Evolutionary conservation across 2,888 invertebrate species (phyloP), one percentile per base, ranked within the genome.

Genomic region (Heliconius aoede): DNA sequence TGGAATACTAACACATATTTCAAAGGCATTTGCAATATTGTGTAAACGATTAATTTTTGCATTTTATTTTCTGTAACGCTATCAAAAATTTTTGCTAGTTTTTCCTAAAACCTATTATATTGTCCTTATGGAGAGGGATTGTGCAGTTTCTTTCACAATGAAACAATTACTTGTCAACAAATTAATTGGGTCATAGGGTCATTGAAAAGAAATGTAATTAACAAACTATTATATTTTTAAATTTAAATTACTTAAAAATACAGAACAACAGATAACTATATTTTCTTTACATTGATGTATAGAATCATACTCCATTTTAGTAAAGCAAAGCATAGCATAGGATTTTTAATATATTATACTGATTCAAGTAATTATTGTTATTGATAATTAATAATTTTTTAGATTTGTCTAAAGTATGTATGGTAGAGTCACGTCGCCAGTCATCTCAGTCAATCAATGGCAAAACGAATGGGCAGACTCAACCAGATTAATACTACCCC

Each of bases 1-100:
- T 55, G 28, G n/a, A 72, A 72, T 72, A 75, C 46, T 74, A 67
- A 28, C 32, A 40, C 21, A 9, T 64, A 51, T 62, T 64, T 32
- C 21, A 26, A 3, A 3, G 5, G 51, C 36, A 36, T 24, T 15
- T 40, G 7, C 24, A 36, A 18, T 40, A 2, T 18, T 65, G 5
- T 24, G 36, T 9, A 1, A 3, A 7, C n/a, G n/a, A 24, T 2
- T 7, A 13, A 36, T 36, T 65, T 64, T 8, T 8, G 36, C 13
- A 24, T 40, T 7, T 40, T 13, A 36, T 64, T 36, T 64, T n/a
- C 1, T n/a, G 9, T n/a, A 21, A 24, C 4, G n/a, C 0, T 64
- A 5, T 18, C 4, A 13, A 64, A 4, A 1, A n/a, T 15, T 30
- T 30, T 30, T 9, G 62, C 3, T 9, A 62, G 3, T 65, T 65